Base-by-base conservation (phyloP, 2,113 vertebrate species). In the Hydrolagus affinis region DNA sequence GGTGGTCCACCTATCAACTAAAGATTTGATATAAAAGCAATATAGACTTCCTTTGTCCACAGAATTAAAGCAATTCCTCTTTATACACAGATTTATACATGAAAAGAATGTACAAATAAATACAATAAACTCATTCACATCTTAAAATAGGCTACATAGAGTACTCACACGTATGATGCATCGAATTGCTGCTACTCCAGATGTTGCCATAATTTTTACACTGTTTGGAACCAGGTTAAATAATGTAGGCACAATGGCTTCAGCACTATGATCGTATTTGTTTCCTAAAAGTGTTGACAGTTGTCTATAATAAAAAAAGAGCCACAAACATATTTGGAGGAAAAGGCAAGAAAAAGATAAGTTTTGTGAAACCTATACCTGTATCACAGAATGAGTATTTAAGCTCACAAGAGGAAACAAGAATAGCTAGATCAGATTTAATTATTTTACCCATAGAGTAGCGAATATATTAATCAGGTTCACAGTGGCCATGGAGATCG, bases 201-300 rank as follows among this genome's bases (percentile, higher is more conserved):
- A 98, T 30, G 94, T 95, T 74, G 97, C 95, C 97, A 99, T 99
- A 88, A 99, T 92, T 93, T 98, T 99, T 90, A 97, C 96, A 90
- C 96, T 97, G 90, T 98, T 99, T 87, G 97, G 97, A 89, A 99
- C 96, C 89, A 99, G 96, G 89, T 99, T 98, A 90, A 99, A 99
- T 87, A 99, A 94, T 17, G 96, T 96, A 77, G 97, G 97, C 87
- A 99, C 96, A 62, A 99, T 99, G 87, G 95, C 96, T 91, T 99
- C 97, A 9, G 97, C 97, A 72, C 96, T 97, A 85, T 99, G 97
- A 90, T 98, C 97, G 89, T 97, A 99, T 88, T 95, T 99, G 91
- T 98, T 98, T 86, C 96, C 97, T 91, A 99, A 87, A 89, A 98
- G 89, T 60, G 95, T 95, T 25, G 97, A 98, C 80, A 99, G 95